These are phyloP conservation scores for Buceros bicornis DNA, from an alignment of 2,797 vertebrate species.

Conservation along the genomic window DNA sequence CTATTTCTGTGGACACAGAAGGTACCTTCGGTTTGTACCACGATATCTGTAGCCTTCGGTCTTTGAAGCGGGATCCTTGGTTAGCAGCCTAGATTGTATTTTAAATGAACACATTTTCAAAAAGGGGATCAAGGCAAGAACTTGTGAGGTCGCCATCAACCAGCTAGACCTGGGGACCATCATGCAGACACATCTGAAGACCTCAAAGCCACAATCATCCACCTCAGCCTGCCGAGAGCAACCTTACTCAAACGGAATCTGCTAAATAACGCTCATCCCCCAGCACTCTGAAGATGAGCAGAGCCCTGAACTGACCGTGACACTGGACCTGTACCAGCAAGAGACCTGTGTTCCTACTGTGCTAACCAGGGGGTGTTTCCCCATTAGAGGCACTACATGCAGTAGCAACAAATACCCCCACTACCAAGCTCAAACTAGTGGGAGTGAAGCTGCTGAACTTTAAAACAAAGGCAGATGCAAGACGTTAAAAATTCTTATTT, in stretches of 20 bases:
- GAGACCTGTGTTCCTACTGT: background rate
- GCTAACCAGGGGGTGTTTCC: background rate
- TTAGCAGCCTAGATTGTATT: slow-evolving; percentile 88
- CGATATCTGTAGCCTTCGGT: slow-evolving; percentile 92
- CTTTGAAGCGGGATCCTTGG: slow-evolving; percentile 97
- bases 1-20: slow-evolving; percentile 90
- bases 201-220: background rate
- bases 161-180: background rate
- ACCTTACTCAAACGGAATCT: background rate
- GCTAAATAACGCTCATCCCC: background rate
- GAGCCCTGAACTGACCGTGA: background rate
- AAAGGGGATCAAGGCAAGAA: background rate
- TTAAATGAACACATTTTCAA: background rate
- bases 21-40: slow-evolving; percentile 98
- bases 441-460: background rate
- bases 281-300: background rate
- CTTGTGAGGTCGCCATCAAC: background rate
- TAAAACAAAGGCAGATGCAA: background rate
- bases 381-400: background rate
- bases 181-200: accelerated
- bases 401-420: background rate
- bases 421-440: background rate
- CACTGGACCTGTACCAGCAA: accelerated
- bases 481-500: background rate
- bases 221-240: background rate